Evolutionary conservation across 2,888 invertebrate genomes (phyloP).

Genomic region (Drosophila tanythrix): DNA sequence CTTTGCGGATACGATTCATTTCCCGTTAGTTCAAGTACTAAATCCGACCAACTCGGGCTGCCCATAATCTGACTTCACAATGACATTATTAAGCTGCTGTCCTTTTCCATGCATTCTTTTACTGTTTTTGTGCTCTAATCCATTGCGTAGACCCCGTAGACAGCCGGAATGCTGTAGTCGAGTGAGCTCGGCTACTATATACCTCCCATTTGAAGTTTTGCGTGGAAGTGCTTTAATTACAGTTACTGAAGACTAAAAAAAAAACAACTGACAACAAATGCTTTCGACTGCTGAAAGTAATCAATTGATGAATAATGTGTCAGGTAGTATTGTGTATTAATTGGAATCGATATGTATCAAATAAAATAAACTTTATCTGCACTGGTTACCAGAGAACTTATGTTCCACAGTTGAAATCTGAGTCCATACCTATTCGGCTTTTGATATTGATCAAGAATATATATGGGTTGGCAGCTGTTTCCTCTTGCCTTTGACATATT

Average conservation of each 20-base stretch:
- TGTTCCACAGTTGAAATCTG: neutral
- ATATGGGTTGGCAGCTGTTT: neutral
- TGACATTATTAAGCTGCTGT: neutral
- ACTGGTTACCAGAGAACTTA: neutral
- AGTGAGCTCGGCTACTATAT: neutral
- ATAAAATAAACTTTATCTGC: neutral
- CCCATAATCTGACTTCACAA: neutral
- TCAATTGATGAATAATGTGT: neutral
- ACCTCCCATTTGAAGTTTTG: neutral
- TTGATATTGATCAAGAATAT: neutral
- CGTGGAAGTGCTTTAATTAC: too few relatives aligned
- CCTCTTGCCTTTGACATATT: neutral
- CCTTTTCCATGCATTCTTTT: neutral
- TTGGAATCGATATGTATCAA: too few relatives aligned
- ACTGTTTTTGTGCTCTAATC: neutral
- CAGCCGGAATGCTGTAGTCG: neutral
- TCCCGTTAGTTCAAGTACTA: neutral
- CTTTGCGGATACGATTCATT: slow-evolving; percentile 2
- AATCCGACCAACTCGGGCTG: neutral
- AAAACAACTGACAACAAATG: neutral
- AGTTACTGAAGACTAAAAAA: neutral
- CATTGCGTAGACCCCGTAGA: neutral
- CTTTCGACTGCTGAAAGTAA: neutral
- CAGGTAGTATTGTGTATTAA: neutral
- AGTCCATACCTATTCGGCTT: neutral